Percentiles rank a stretch among this genome's conserved stretches.
Conservation (phyloP, 2,113 vertebrate genomes). For the Myrmecophaga tridactyla region DNA sequence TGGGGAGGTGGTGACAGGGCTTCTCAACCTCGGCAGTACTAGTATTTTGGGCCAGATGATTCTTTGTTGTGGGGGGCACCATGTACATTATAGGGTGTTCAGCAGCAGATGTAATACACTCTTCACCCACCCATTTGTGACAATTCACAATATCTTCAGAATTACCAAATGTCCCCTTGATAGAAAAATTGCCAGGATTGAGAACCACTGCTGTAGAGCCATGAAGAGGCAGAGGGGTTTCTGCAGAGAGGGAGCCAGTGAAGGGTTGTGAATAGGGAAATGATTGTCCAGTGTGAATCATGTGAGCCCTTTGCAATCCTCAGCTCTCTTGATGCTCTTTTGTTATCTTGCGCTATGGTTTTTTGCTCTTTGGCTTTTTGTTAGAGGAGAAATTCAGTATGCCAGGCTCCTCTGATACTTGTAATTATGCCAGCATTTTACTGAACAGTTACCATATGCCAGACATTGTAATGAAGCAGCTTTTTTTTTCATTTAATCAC, state of each 20-base stretch:
- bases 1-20: neutral
- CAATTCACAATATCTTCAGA: neutral
- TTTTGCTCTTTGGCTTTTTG: neutral
- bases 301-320: neutral
- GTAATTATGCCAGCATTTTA: neutral
- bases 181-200: neutral
- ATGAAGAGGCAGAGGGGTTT: neutral
- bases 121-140: neutral
- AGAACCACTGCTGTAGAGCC: neutral
- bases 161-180: neutral
- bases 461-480: neutral
- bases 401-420: neutral
- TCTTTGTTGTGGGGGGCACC: neutral
- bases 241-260: neutral
- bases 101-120: neutral
- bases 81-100: neutral
- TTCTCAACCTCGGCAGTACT: neutral
- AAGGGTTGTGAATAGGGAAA: neutral
- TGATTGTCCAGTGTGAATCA: neutral
- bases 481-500: neutral
- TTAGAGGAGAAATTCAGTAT: neutral
- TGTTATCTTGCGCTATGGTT: neutral
- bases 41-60: fast-evolving
- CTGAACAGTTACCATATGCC: neutral
- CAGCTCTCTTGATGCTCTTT: neutral